Percentiles rank a stretch among this genome's conserved stretches.
Conservation (phyloP, 2,113 vertebrate genomes). For the Saguinus midas region DNA sequence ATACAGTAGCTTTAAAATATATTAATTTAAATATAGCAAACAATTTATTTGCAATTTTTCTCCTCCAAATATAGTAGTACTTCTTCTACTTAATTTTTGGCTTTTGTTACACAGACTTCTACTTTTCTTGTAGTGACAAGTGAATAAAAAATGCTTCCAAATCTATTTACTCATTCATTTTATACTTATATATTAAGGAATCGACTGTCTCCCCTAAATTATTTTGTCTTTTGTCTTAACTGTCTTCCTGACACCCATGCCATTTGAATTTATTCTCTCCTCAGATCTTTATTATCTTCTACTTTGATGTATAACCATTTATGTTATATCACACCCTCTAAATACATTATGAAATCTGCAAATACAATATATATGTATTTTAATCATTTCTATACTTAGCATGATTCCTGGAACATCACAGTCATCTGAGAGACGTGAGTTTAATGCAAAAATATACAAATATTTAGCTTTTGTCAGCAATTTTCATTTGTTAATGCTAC, state of each 20-base stretch:
- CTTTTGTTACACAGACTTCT: not conserved
- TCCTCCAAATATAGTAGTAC: not conserved
- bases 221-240: not conserved
- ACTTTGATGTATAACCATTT: not conserved
- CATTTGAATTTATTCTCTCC: not conserved
- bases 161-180: not conserved
- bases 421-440: not conserved
- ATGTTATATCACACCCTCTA: not conserved
- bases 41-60: slow-evolving; percentile 15
- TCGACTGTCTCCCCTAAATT: not conserved
- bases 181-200: not conserved
- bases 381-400: not conserved
- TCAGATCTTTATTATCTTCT: not conserved
- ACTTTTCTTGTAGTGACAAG: not conserved
- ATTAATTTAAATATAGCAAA: not conserved
- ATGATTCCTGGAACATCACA: not conserved
- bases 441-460: slow-evolving; percentile 14
- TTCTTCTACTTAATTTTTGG: slow-evolving; percentile 14
- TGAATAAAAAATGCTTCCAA: not conserved
- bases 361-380: not conserved
- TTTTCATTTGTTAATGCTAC: not conserved
- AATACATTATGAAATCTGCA: not conserved
- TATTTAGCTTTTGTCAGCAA: not conserved
- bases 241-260: not conserved
- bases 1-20: not conserved